A percentile compares a stretch with the other conserved stretches of the same genome.
phyloP scores from a whole-genome alignment of 2,797 vertebrate genomes.

The Molossus molossus region DNA sequence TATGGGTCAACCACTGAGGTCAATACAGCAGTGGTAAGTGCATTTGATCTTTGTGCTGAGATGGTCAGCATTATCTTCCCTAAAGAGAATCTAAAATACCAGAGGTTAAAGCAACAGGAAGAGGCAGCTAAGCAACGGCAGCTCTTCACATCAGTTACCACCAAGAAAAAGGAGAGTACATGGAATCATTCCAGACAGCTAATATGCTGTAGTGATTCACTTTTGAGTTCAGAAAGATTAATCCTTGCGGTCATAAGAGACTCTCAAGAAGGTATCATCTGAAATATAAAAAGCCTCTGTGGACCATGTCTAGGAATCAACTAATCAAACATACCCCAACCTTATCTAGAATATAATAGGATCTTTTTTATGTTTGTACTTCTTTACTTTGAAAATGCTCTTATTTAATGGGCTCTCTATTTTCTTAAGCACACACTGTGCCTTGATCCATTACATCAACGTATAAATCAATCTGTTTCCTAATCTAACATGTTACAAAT shows the following conservation, averaged over 20 bases:
- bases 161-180: conserved; percentile 38
- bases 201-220: conserved; percentile 66
- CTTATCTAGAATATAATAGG: conserved; percentile 20
- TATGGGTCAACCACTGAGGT: conserved; percentile 76
- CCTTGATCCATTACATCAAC: conserved; percentile 80
- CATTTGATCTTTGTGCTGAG: conserved; percentile 72
- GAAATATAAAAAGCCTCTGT: conserved; percentile 73
- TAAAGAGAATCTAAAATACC: conserved; percentile 74
- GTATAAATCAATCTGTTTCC: conserved; percentile 82
- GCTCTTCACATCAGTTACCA: conserved; percentile 67
- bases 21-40: conserved; percentile 68
- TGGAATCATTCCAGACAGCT: conserved; percentile 70
- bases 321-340: conserved; percentile 69
- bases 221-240: conserved; percentile 80
- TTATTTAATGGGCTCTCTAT: conserved; percentile 82
- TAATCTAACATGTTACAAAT: conserved; percentile 68
- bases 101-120: conserved; percentile 82
- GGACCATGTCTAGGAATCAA: conserved; percentile 66
- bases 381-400: conserved; percentile 78
- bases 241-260: conserved; percentile 78
- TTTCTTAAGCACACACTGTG: conserved; percentile 85
- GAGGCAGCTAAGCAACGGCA: conserved; percentile 40
- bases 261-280: conserved; percentile 70
- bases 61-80: conserved; percentile 64
- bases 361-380: conserved; percentile 73